Evolutionary conservation across 2,888 invertebrate species (phyloP).

Genomic region (Xylota sylvarum): DNA sequence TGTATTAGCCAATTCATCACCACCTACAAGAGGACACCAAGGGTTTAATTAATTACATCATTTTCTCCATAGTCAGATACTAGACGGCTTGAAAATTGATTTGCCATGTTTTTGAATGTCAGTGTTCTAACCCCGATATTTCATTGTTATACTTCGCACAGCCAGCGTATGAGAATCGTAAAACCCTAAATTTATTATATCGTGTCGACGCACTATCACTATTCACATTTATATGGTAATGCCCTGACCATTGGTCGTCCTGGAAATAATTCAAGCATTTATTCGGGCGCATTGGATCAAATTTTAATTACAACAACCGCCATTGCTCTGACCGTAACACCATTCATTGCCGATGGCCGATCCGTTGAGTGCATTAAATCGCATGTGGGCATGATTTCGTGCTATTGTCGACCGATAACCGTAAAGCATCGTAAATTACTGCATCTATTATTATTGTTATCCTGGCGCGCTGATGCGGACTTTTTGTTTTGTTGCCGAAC

Average conservation of each 20-base stretch:
- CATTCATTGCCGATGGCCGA: conserved; percentile 40
- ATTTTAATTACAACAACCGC: conserved; percentile 63
- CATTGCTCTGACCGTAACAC: neutral
- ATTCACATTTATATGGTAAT: conserved; percentile 66
- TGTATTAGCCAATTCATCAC: conserved; percentile 15
- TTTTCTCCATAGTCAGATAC: conserved; percentile 1
- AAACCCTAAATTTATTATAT: conserved; percentile 61
- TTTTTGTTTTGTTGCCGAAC: conserved; percentile 60
- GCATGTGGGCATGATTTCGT: conserved; percentile 58
- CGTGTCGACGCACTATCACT: conserved; percentile 45
- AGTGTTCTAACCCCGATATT: neutral
- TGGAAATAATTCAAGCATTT: conserved; percentile 57
- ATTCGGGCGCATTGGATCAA: conserved; percentile 71
- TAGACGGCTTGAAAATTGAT: conserved; percentile 20
- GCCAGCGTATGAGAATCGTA: neutral
- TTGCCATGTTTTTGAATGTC: conserved; percentile 2
- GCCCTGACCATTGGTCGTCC: conserved; percentile 35
- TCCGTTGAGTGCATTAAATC: conserved; percentile 68
- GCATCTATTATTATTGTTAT: conserved; percentile 66
- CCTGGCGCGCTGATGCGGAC: conserved; percentile 61
- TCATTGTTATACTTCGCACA: neutral
- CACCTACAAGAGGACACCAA: neutral
- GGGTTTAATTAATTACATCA: conserved; percentile 25
- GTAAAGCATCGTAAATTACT: conserved; percentile 64
- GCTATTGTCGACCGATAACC: conserved; percentile 63